Evolutionary conservation across 2,888 invertebrate genomes (phyloP).

Genomic region (Sialis lutaria): DNA sequence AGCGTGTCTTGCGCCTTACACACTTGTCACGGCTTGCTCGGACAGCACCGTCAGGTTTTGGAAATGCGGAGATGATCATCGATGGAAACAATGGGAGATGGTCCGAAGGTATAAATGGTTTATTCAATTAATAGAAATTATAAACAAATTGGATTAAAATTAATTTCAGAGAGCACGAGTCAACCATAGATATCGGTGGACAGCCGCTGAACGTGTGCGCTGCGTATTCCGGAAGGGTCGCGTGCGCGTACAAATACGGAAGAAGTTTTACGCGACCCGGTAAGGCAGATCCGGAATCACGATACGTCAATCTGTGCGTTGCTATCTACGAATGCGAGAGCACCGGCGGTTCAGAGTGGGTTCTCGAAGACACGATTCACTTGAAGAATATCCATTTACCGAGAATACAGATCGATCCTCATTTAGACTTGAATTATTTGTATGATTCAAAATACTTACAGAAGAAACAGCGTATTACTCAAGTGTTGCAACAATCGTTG

Average conservation of each 20-base stretch:
- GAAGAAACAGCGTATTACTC: conserved; percentile 66
- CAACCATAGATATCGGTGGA: conserved; percentile 43
- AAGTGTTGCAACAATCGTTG: conserved; percentile 56
- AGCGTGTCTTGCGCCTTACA: conserved; percentile 96
- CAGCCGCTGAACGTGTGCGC: conserved; percentile 87
- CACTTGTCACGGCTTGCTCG: conserved; percentile 87
- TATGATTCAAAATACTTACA: conserved; percentile 64
- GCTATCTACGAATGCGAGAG: conserved; percentile 99
- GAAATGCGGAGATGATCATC: conserved; percentile 56
- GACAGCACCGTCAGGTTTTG: conserved; percentile 85
- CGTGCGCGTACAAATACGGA: conserved; percentile 92
- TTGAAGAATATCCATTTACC: conserved; percentile 82
- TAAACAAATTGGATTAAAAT: conserved; percentile 24
- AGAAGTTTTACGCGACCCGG: conserved; percentile 73
- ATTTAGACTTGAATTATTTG: conserved; percentile 66
- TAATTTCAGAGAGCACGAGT: conserved; percentile 29
- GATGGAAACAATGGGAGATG: conserved; percentile 86
- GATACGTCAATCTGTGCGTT: conserved; percentile 80
- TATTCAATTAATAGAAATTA: too few species aligned
- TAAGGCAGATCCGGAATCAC: conserved; percentile 54
- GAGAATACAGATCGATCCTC: conserved; percentile 61
- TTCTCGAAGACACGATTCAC: conserved; percentile 89
- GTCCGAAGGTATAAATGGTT: conserved; percentile 34
- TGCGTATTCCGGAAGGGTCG: conserved; percentile 93
- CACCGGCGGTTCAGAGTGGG: conserved; percentile 89